Conservation (phyloP, 2,113 vertebrate genomes). For the Callocephalon fimbriatum region DNA sequence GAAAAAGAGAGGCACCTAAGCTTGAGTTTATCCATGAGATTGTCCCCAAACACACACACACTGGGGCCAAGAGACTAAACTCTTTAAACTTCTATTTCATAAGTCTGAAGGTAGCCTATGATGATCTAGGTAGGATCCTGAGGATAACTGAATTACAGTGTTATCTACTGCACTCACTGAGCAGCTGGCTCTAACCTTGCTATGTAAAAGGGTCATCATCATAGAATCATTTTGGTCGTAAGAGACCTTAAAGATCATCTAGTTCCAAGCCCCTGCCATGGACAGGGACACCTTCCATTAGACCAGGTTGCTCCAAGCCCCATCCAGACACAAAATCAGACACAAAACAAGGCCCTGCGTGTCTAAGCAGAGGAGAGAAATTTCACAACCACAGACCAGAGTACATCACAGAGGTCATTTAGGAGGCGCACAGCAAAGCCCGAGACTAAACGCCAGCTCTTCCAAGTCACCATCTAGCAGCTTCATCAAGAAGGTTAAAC, state of each 20-base stretch:
- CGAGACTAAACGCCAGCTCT: neutral
- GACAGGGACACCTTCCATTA: neutral
- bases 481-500: neutral
- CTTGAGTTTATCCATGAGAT: neutral
- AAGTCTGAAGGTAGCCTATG: neutral
- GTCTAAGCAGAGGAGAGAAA: neutral
- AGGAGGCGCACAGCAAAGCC: neutral
- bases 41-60: neutral
- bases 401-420: neutral
- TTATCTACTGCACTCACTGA: neutral
- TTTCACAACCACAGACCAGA: neutral
- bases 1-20: neutral
- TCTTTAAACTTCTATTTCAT: neutral
- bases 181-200: neutral
- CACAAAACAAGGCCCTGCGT: fast-evolving
- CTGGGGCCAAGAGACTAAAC: neutral
- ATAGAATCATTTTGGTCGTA: neutral
- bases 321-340: neutral
- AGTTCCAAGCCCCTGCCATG: neutral
- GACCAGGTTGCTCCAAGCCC: neutral
- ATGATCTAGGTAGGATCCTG: no score
- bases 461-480: neutral
- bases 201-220: neutral
- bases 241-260: neutral
- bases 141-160: neutral